Conservation (phyloP, 2,797 vertebrate species). For the Hemitrygon akajei region DNA sequence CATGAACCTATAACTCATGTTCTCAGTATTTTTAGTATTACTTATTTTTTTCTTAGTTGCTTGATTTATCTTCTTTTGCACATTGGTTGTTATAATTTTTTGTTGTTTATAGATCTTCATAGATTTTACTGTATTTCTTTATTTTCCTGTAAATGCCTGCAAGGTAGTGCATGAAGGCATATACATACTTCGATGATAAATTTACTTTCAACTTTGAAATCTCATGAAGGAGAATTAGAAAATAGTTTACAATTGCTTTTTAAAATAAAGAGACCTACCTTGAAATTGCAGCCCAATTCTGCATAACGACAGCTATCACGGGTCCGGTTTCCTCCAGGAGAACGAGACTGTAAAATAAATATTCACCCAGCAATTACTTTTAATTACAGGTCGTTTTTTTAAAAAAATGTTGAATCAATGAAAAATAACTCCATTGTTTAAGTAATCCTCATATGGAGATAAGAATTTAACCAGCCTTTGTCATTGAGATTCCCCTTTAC, state of each 20-base stretch:
- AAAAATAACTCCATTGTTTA: background rate
- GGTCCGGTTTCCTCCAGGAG: constrained; percentile 38
- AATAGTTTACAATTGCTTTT: background rate
- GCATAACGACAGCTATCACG: constrained; percentile 59
- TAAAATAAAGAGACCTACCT: constrained; percentile 52
- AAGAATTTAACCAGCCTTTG: background rate
- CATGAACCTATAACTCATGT: no score
- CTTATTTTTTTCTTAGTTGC: no score
- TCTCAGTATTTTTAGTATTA: no score
- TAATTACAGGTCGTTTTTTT: background rate
- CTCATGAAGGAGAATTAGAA: background rate
- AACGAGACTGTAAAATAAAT: constrained; percentile 48
- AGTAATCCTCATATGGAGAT: background rate
- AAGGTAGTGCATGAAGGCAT: no score
- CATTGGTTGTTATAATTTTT: no score
- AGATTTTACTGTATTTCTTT: no score
- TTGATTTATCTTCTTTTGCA: no score
- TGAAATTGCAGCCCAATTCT: constrained; percentile 63
- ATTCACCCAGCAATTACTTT: background rate
- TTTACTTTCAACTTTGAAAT: background rate
- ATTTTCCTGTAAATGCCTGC: no score
- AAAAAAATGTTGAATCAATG: background rate
- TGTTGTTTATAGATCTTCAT: no score
- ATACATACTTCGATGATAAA: no score
- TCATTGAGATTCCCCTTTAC: background rate